Evolutionary conservation across 2,113 vertebrate genomes (phyloP), one percentile per base, ranked within the genome.

Genomic region (Nerophis lumbriciformis): DNA sequence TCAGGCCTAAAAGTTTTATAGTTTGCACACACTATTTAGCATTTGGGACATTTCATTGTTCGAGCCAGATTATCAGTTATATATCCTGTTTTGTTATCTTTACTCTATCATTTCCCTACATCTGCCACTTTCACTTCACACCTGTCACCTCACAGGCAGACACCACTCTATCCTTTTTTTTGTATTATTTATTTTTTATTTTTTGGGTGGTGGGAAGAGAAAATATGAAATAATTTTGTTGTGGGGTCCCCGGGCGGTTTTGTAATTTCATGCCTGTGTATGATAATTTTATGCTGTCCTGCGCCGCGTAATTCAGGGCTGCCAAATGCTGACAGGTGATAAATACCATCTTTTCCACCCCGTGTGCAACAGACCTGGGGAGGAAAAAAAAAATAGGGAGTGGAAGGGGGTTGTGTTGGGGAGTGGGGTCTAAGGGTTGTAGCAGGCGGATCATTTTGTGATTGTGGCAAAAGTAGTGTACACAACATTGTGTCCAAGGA

Each of bases 271-370:
- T 98, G 96, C 95, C 94, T 95, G 95, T 95, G 95, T 98, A 97
- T 98, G 96, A 98, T 98, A 98, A 98, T 98, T 98, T 98, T 97
- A 97, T 98, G 95, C 95, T 97, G 95, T 94, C 95, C 95, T 98
- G 95, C 96, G 93, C 93, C 95, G 93, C 93, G 94, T 98, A 98
- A 96, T 94, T 97, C 96, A 94, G 92, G 89, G 88, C 95, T 98
- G 94, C 94, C 96, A 98, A 92, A 91, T 87, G 91, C 93, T 97
- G 95, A 97, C 95, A 97, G 95, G 94, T 97, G 95, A 98, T 98
- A 98, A 98, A 98, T 98, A 97, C 92, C 93, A 95, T 95, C 92
- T 93, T 94, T 97, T 94, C 94, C 93, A 84, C 92, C 92, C 90
- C 68, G 90, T 90, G 45, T 92, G 91, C 90, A 92, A 92, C 89